Percentiles rank a stretch among this genome's conserved stretches.
phyloP scores from a whole-genome alignment of 2,888 invertebrate genomes.

The Charanyca ferruginea region DNA sequence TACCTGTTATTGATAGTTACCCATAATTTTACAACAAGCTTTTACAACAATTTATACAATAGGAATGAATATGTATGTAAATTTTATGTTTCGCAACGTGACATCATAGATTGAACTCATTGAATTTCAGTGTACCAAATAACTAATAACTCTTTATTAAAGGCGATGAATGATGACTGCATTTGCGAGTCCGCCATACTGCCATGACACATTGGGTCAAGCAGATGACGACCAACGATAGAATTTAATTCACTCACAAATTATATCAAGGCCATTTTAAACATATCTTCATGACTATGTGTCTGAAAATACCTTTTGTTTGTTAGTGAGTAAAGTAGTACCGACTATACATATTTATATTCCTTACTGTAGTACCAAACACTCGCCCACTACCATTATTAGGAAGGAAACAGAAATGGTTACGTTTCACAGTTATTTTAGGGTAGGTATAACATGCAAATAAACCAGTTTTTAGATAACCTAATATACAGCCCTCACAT shows the following conservation, averaged over 20 bases:
- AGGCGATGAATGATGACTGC: conserved; percentile 51
- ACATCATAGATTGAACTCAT: conserved; percentile 71
- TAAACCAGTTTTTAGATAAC: no score
- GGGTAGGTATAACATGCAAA: background rate
- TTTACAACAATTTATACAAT: conserved; percentile 28
- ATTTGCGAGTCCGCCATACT: conserved; percentile 43
- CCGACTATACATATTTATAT: no score
- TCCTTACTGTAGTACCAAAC: no score
- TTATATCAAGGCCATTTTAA: conserved; percentile 69
- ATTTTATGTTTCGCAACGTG: conserved; percentile 57
- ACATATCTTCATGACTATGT: conserved; percentile 42
- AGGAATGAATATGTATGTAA: conserved; percentile 42
- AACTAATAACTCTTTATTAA: conserved; percentile 68
- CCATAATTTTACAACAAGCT: conserved; percentile 22
- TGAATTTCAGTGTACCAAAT: conserved; percentile 57
- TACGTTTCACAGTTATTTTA: no score
- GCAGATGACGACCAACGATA: conserved; percentile 53
- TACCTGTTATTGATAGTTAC: conserved; percentile 21
- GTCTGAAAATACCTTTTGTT: conserved; percentile 23
- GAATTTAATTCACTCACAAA: conserved; percentile 72
- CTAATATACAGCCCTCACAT: no score
- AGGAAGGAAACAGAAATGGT: no score
- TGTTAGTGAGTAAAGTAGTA: background rate
- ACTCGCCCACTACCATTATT: no score
- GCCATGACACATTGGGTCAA: conserved; percentile 64